Base-by-base conservation (phyloP, 2,113 vertebrate species). In the Dinomys branickii region DNA sequence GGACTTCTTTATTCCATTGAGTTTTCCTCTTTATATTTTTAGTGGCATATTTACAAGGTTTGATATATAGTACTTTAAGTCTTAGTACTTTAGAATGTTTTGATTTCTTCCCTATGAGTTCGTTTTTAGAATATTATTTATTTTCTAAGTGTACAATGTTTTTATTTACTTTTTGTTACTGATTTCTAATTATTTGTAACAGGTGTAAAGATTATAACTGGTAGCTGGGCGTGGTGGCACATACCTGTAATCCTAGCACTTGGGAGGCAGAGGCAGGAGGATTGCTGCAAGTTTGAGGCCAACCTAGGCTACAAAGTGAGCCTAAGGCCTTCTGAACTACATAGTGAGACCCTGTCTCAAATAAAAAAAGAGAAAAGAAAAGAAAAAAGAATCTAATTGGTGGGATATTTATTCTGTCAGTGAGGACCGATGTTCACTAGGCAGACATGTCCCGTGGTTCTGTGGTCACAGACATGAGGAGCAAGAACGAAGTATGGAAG, bases 71-170 rank as follows among this genome's bases (percentile, higher is more conserved):
- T 83, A 7, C 9, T 90, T 95, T 78, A 22, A 61, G 85, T 61
- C 78, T 20, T 86, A 71, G 47, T 92, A 92, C 71, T 87, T 92
- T 20, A 61, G 91, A 78, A 56, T 96, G 89, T 89, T 92, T 91
- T 91, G 38, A 85, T 83, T 93, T 95, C 41, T 77, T 82, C 26
- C 59, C n/a, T 87, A 12, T 90, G 47, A 82, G 58, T 61, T 92
- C 77, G 47, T 77, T 91, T 86, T 86, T 33, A 92, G 71, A 44
- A 52, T 7, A 38, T 77, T 95, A 65, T 33, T 63, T 73, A 61
- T 41, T 86, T 86, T 71, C 44, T 69, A 84, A 94, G 83, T 7
- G 50, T 14, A 16, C 59, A 9, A 24, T 88, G 22, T 41, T 89
- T 95, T 52, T 65, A 47, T 35, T 89, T 96, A 94, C 38, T 78